Base-by-base conservation (phyloP, 2,888 invertebrate genomes). In the Pandemis corylana region DNA sequence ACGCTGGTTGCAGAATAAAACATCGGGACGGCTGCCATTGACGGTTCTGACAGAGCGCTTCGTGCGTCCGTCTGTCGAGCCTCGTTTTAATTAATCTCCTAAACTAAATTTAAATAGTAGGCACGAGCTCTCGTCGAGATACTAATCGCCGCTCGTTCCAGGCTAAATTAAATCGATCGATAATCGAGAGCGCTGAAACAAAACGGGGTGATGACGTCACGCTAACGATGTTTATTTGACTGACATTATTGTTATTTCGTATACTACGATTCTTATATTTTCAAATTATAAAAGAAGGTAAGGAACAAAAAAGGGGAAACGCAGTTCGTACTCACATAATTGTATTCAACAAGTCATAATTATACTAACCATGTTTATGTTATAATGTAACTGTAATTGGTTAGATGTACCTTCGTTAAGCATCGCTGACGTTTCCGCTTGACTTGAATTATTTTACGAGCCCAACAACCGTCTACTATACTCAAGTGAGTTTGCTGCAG, bases 71-170 rank as follows among this genome's bases (percentile, higher is more conserved):
- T 82, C 82, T 87, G 81, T 81, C 80, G 81, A 79, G 77, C 81
- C 82, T 81, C 81, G 80, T 84, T 84, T 91, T 90, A 91, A 93
- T 93, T 92, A 92, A 92, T 93, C 87, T 87, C 87, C 85, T 88
- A 89, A 91, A 90, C 89, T 90, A 89, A 89, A 89, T 91, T 91
- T 90, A 89, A 92, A 92, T 90, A 87, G 86, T 83, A 81, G 81
- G 80, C 83, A 80, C 85, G 78, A 78, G 82, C 84, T 87, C 84
- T 81, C 84, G 84, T 81, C 82, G 83, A 81, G 81, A 78, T 82
- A 82, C 77, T 78, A 80, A 79, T 78, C 80, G 78, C 77, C 79
- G 79, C 83, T 82, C 81, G 84, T 81, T 81, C 80, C 82, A 78
- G 78, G 79, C 83, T 81, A 83, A 87, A 89, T 89, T 88, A 86